These are phyloP conservation scores for Hiodon tergisus DNA, from an alignment of 2,113 vertebrate species.

Conservation along the genomic window DNA sequence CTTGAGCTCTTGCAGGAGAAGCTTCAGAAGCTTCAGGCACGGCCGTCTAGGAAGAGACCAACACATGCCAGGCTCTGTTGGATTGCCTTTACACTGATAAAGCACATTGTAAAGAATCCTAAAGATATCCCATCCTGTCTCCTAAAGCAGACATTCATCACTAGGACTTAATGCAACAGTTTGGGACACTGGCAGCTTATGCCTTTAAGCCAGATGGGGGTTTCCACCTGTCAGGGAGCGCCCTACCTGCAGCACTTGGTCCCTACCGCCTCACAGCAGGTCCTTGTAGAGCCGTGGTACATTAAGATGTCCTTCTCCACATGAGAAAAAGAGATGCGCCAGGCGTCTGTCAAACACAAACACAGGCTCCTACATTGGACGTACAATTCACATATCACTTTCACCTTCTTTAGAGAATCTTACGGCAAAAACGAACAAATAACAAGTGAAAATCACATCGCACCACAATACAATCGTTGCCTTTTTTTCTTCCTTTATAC, in stretches of 20 bases:
- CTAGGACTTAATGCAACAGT: too few relatives aligned
- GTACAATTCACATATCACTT: too few relatives aligned
- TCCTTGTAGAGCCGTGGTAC: slow-evolving; percentile 67
- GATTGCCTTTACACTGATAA: too few relatives aligned
- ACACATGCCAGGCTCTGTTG: background rate
- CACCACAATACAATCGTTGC: too few relatives aligned
- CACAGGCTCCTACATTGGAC: background rate
- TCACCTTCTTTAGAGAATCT: too few relatives aligned
- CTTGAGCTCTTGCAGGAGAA: slow-evolving; percentile 69
- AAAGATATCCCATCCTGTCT: background rate
- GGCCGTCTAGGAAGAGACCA: slow-evolving; percentile 60
- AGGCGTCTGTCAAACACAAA: slow-evolving; percentile 45
- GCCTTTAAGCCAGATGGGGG: background rate
- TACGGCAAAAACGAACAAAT: background rate
- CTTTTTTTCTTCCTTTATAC: too few relatives aligned
- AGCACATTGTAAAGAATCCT: too few relatives aligned
- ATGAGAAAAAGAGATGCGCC: slow-evolving; percentile 69
- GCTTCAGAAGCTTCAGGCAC: slow-evolving; percentile 80
- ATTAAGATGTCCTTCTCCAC: slow-evolving; percentile 64
- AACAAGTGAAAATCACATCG: background rate
- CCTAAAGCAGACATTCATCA: too few relatives aligned
- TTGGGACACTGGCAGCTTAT: background rate
- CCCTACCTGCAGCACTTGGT: slow-evolving; percentile 63
- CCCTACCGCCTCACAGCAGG: slow-evolving; percentile 55
- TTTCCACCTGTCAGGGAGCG: background rate